Evolutionary conservation across 2,113 vertebrate species (phyloP), one percentile per base, ranked within the genome.

Genomic region (pig (Sus scrofa)): DNA sequence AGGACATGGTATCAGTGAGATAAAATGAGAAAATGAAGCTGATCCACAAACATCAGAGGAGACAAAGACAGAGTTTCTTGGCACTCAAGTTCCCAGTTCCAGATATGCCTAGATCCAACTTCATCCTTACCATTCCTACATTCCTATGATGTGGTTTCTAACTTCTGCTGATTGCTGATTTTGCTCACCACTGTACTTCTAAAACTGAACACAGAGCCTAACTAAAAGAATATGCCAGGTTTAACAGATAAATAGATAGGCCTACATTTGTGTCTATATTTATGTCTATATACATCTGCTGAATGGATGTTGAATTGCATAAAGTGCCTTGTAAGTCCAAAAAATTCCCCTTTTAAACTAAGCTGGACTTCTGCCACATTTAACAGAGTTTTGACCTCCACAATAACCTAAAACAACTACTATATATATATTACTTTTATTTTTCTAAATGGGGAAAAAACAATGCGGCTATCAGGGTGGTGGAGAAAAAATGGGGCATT

Each of bases 391-490:
- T 32, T 83, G 39, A 77, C 44, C 39, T 65, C 27, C 22, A 68
- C 10, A 24, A 70, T 58, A 93, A 78, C 50, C 44, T 79, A 81
- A 83, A 83, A 65, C 37, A 70, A 52, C 62, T 68, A 82, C 24
- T 62, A 7, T 24, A 92, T 24, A 92, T 24, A 65, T n/a, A 89
- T 71, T 86, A 34, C 63, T 63, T 77, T 71, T 50, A 65, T 84
- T 93, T 95, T 85, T 94, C 65, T 82, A 74, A 82, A 26, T 34
- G 87, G 7, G 7, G 26, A 94, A 34, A 71, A 95, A 79, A 89
- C 22, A 70, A 86, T 24, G 19, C 73, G 56, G 71, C n/a, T 63
- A 2, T 71, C 52, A 39, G 39, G 44, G 15, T 71, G 6, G 44
- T 63, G 15, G 65, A 56, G 74, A 34, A 86, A 74, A 94, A 18